Evolutionary conservation across 2,888 invertebrate genomes (phyloP).

Genomic region (Hydraecia micacea): DNA sequence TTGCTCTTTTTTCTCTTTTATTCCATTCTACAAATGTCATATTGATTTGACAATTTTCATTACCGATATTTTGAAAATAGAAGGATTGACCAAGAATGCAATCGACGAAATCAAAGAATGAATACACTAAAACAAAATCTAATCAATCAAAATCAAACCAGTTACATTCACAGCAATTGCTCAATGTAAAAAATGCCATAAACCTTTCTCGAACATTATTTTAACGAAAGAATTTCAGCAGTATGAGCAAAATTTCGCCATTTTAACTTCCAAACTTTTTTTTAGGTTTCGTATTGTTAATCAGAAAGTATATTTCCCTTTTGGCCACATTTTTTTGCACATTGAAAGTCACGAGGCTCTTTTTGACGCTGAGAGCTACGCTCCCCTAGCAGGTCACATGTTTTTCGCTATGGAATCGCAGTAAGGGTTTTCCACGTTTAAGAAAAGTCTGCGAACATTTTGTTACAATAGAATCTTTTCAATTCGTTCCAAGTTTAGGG

Average conservation of each 20-base stretch:
- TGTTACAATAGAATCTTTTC: constrained; percentile 18
- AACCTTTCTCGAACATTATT: constrained; percentile 6
- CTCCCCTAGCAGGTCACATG: constrained; percentile 33
- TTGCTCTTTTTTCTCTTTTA: not conserved
- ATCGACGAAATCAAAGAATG: not conserved
- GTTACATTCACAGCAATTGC: not conserved
- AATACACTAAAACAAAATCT: not conserved
- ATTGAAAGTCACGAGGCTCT: constrained; percentile 48
- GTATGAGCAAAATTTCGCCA: constrained; percentile 6
- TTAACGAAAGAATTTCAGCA: not conserved
- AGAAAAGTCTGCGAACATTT: not conserved
- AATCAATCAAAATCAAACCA: not conserved
- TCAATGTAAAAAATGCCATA: not conserved
- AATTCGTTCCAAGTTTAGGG: constrained; percentile 15
- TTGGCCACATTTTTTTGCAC: constrained; percentile 34
- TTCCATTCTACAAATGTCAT: not conserved
- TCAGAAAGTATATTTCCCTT: not conserved
- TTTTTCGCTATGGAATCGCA: not conserved
- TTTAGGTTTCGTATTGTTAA: constrained; percentile 25
- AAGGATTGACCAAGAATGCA: not conserved
- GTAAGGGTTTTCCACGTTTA: constrained; percentile 2
- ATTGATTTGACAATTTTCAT: not conserved
- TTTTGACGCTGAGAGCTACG: constrained; percentile 1
- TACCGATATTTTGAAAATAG: not conserved
- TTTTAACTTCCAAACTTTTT: constrained; percentile 24